phyloP scores from a whole-genome alignment of 2,113 vertebrate species.

The Percina caprodes region DNA sequence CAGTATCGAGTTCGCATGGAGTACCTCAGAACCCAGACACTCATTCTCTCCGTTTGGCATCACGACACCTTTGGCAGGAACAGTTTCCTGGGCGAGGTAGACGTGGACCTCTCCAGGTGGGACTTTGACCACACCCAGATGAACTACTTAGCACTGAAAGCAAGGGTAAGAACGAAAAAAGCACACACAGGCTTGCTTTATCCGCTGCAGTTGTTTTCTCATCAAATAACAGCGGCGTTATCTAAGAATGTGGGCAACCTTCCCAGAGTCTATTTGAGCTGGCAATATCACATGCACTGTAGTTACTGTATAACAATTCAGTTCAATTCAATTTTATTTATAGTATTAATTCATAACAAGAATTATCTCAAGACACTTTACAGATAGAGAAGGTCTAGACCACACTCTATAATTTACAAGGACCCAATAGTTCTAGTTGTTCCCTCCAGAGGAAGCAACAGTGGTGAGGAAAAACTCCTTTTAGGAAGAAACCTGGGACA shows the following conservation, averaged over 20 bases:
- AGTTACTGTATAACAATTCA: not conserved
- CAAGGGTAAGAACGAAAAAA: conserved; percentile 84
- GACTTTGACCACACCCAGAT: conserved; percentile 91
- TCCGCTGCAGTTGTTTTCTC: conserved; percentile 23
- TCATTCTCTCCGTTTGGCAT: conserved; percentile 97
- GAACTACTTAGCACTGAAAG: conserved; percentile 90
- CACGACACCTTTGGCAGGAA: conserved; percentile 96
- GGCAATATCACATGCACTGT: conserved; percentile 34
- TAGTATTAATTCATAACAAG: no score
- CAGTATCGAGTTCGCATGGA: conserved; percentile 93
- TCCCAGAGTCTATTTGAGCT: conserved; percentile 6
- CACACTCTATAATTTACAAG: no score
- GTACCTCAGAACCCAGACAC: conserved; percentile 87
- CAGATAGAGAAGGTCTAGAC: no score
- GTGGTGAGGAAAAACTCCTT: no score
- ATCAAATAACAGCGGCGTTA: conserved; percentile 19
- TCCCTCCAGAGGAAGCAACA: no score
- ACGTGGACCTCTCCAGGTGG: conserved; percentile 92
- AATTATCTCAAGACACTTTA: no score
- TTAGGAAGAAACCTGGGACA: no score
- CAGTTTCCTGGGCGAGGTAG: conserved; percentile 95
- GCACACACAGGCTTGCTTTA: conserved; percentile 29
- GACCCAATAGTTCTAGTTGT: no score
- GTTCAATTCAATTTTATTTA: no score
- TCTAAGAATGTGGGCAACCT: conserved; percentile 29